phyloP scores from a whole-genome alignment of 2,797 vertebrate species.

The Acestrorhynchus altus region DNA sequence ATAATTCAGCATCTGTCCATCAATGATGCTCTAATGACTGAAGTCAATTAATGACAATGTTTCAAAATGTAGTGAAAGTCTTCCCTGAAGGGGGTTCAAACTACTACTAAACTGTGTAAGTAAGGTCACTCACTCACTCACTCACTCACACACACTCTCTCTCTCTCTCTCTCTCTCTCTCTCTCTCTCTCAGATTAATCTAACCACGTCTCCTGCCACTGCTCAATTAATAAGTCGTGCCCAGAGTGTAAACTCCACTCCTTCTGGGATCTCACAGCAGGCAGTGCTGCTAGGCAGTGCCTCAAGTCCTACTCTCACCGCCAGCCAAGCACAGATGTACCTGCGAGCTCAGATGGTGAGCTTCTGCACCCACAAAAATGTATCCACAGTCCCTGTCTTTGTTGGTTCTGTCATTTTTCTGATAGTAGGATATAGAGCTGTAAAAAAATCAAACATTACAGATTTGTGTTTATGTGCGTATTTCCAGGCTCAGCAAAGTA shows the following conservation, averaged over 20 bases:
- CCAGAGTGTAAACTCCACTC: constrained; percentile 85
- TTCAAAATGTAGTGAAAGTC: too few relatives aligned
- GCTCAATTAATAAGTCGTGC: constrained; percentile 94
- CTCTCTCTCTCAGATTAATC: constrained; percentile 85
- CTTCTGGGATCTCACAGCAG: constrained; percentile 92
- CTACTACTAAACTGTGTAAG: too few relatives aligned
- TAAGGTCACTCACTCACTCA: too few relatives aligned
- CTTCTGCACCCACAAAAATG: constrained; percentile 31
- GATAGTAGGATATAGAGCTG: too few relatives aligned
- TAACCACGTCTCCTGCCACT: constrained; percentile 88
- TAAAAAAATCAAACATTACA: not conserved
- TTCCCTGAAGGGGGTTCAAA: too few relatives aligned
- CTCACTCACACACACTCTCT: not conserved
- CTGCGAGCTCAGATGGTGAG: constrained; percentile 98
- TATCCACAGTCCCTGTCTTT: not conserved
- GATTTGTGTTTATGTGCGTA: constrained; percentile 1
- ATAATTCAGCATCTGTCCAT: too few relatives aligned
- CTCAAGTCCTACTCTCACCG: constrained; percentile 85
- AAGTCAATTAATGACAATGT: too few relatives aligned
- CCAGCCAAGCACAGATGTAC: constrained; percentile 99
- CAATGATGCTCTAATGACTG: too few relatives aligned
- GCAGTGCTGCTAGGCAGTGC: constrained; percentile 92
- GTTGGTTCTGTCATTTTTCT: not conserved
- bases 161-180: constrained; percentile 26
- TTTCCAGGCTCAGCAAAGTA: constrained; percentile 81